phyloP scores from a whole-genome alignment of 2,888 invertebrate species.

The Aporophyla nigra region DNA sequence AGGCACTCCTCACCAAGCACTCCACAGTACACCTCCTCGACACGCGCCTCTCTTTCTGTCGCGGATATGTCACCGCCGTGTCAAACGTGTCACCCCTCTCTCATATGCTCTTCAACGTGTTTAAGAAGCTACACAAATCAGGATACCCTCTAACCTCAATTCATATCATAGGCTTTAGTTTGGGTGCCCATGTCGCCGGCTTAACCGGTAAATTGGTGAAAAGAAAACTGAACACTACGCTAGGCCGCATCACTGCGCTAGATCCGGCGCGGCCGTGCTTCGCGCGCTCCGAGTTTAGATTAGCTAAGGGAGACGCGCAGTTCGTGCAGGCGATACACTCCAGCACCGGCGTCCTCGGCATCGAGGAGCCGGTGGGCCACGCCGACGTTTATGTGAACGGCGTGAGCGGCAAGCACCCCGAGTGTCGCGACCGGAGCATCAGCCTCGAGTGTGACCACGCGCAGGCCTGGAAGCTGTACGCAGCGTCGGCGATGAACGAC shows the following conservation, averaged over 20 bases:
- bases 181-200: conserved; percentile 92
- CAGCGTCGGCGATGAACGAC: conserved; percentile 75
- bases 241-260: conserved; percentile 82
- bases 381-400: conserved; percentile 86
- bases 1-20: conserved; percentile 77
- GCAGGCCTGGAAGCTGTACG: conserved; percentile 81
- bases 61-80: conserved; percentile 83
- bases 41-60: conserved; percentile 80
- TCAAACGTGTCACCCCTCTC: conserved; percentile 79
- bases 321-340: conserved; percentile 86
- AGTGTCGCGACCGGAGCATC: conserved; percentile 78
- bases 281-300: conserved; percentile 71
- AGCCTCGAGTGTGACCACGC: conserved; percentile 85
- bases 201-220: conserved; percentile 81
- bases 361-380: conserved; percentile 82
- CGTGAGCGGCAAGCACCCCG: conserved; percentile 80
- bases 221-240: conserved; percentile 70
- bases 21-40: conserved; percentile 79
- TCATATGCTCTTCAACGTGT: conserved; percentile 75
- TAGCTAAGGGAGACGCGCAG: conserved; percentile 78
- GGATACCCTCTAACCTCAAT: conserved; percentile 85
- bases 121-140: conserved; percentile 72
- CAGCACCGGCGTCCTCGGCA: conserved; percentile 82
- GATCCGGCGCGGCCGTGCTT: conserved; percentile 87
- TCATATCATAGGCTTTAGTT: conserved; percentile 92